Percentiles rank a stretch among this genome's conserved stretches.
Conservation (phyloP, 1,140 invertebrate genomes). For the Bathynomus jamesi region DNA sequence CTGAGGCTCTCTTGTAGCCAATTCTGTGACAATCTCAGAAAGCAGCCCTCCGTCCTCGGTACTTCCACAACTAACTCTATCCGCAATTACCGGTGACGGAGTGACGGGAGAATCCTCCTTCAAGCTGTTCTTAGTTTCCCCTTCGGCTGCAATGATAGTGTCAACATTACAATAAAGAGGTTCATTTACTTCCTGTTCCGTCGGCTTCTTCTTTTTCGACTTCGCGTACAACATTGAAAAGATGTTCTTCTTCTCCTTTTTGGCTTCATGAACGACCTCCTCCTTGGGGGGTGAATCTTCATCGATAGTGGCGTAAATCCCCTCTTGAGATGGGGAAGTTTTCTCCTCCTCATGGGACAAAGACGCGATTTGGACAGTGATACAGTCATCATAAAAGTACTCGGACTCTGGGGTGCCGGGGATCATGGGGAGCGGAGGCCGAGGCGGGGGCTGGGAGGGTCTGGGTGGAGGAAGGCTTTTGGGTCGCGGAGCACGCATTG, state of each 20-base stretch:
- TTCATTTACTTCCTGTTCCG: slow-evolving; percentile 27
- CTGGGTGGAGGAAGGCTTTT: slow-evolving; percentile 34
- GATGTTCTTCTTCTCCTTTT: slow-evolving; percentile 29
- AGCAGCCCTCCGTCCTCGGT: slow-evolving; percentile 35
- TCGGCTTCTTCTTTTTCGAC: slow-evolving; percentile 30
- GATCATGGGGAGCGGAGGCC: slow-evolving; percentile 31
- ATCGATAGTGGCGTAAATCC: slow-evolving; percentile 36
- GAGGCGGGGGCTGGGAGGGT: slow-evolving; percentile 34
- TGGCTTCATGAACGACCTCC: slow-evolving; percentile 12
- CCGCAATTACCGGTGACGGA: slow-evolving; percentile 6
- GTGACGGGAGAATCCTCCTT: slow-evolving; percentile 19
- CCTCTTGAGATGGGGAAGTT: slow-evolving; percentile 22
- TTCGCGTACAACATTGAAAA: slow-evolving; percentile 35
- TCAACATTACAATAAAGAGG: slow-evolving; percentile 23
- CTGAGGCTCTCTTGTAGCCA: slow-evolving; percentile 26
- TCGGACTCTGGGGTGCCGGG: slow-evolving; percentile 33
- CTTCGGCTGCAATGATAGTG: background rate
- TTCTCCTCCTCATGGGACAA: slow-evolving; percentile 23
- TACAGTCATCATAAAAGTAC: slow-evolving; percentile 34
- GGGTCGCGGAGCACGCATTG: slow-evolving; percentile 32
- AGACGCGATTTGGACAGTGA: slow-evolving; percentile 27
- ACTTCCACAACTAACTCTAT: slow-evolving; percentile 32
- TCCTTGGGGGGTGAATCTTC: slow-evolving; percentile 26
- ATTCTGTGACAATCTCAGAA: slow-evolving; percentile 36
- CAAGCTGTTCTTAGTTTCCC: slow-evolving; percentile 10